Conservation (phyloP, 2,113 vertebrate species). For the Aix galericulata region DNA sequence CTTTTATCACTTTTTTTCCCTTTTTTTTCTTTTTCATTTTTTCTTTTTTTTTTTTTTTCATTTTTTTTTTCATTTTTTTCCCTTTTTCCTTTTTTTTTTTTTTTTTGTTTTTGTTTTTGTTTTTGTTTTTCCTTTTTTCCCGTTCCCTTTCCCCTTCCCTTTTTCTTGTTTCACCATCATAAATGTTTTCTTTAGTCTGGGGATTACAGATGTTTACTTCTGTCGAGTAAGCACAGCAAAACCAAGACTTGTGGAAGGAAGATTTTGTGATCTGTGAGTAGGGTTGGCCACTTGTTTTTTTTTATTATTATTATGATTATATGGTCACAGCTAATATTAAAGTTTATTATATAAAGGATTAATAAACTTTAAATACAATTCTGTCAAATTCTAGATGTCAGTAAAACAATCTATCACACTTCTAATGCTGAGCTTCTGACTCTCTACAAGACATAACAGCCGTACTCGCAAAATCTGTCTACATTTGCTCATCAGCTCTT, state of each 20-base stretch:
- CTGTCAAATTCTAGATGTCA: not conserved
- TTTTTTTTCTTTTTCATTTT: too few species aligned
- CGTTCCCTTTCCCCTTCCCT: too few species aligned
- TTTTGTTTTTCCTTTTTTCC: too few species aligned
- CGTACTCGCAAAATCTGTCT: not conserved
- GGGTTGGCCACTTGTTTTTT: not conserved
- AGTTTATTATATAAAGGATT: not conserved
- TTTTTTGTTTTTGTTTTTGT: too few species aligned
- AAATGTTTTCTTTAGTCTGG: conserved; percentile 1
- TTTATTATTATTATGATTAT: not conserved
- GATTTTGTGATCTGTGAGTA: not conserved
- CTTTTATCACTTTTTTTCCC: too few species aligned
- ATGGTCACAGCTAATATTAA: not conserved
- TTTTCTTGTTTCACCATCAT: not conserved
- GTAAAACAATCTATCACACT: not conserved
- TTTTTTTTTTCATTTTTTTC: too few species aligned
- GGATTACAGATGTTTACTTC: conserved; percentile 10
- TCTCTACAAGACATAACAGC: not conserved
- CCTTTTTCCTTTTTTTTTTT: too few species aligned
- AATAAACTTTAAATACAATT: conserved; percentile 5
- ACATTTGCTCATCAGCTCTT: not conserved
- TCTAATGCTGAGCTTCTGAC: not conserved
- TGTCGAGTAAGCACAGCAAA: not conserved
- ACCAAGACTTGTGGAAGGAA: not conserved
- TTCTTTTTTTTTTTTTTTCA: not conserved